Evolutionary conservation across 2,888 invertebrate species (phyloP), one percentile per base, ranked within the genome.

Genomic region (Melanchra persicariae): DNA sequence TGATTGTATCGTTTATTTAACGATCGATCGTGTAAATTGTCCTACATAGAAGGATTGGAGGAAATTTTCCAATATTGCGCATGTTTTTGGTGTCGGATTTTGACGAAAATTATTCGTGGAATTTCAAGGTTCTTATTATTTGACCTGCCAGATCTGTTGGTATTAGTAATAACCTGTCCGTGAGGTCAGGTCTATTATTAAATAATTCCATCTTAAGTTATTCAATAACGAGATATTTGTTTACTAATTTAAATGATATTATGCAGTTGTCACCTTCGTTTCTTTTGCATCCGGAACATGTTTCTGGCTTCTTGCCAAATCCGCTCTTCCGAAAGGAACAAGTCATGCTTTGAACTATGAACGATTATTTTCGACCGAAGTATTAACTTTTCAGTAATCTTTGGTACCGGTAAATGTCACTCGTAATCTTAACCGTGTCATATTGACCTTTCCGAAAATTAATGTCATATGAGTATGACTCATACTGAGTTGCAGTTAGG

Each of bases 161-260:
- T 74, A 62, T 79, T 81, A 51, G 26, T 12, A 17, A n/a, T 63
- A 76, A 81, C 77, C 77, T 49, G 77, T 81, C 69, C 45, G 47
- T 70, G 55, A 69, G 64, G 40, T 81, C 70, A 58, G 52, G 51
- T 76, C 26, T 77, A 74, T 74, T 77, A 57, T 61, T 62, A 45
- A 54, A 54, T 43, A 37, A 70, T 75, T 76, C 61, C 52, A 51
- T 34, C 26, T 59, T 34, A 63, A 74, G 59, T 74, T 68, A 74
- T 79, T 67, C 58, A 62, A 40, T 61, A 52, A 30, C 19, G 12
- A 37, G n/a, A 30, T 57, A 37, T 76, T 75, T 77, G 60, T 77
- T 77, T 81, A 75, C 57, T 45, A 74, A 59, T 79, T 78, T 72
- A 63, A 64, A 75, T 74, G 17, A 45, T 17, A 70, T 70, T 17